These are phyloP conservation scores for Acrobasis consociella DNA, from an alignment of 2,888 invertebrate species.

Conservation along the genomic window DNA sequence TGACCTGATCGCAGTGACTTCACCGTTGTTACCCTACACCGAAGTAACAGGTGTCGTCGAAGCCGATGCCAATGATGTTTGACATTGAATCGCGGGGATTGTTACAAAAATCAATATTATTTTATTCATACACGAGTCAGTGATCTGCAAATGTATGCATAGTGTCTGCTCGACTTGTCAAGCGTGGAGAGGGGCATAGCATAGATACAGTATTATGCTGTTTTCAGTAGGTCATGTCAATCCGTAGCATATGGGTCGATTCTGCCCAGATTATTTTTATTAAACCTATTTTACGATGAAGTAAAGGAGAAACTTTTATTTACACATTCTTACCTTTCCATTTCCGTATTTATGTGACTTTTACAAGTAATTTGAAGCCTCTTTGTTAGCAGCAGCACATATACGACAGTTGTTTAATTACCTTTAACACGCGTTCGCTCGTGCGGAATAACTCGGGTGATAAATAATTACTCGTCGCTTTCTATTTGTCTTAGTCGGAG, in stretches of 20 bases:
- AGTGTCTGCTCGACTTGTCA: conserved; percentile 13
- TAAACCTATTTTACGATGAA: not conserved
- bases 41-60: conserved; percentile 72
- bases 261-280: not conserved
- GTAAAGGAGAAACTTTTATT: not conserved
- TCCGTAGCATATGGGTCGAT: not conserved
- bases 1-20: conserved; percentile 31
- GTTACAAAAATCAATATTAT: conserved; percentile 52
- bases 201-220: not conserved
- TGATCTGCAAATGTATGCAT: conserved; percentile 25
- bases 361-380: conserved; percentile 2
- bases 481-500: conserved; percentile 22
- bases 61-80: conserved; percentile 45
- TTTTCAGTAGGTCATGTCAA: not conserved
- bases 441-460: conserved; percentile 25
- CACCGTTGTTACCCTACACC: conserved; percentile 32
- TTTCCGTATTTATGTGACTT: not conserved
- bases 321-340: no score
- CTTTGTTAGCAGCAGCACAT: conserved; percentile 8
- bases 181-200: not conserved
- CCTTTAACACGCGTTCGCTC: conserved; percentile 21
- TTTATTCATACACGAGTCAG: conserved; percentile 33
- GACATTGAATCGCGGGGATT: conserved; percentile 52
- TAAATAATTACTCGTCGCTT: conserved; percentile 28
- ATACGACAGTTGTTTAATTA: conserved; percentile 21